Base-by-base conservation (phyloP, 2,797 vertebrate species). In the Peromyscus attwateri region DNA sequence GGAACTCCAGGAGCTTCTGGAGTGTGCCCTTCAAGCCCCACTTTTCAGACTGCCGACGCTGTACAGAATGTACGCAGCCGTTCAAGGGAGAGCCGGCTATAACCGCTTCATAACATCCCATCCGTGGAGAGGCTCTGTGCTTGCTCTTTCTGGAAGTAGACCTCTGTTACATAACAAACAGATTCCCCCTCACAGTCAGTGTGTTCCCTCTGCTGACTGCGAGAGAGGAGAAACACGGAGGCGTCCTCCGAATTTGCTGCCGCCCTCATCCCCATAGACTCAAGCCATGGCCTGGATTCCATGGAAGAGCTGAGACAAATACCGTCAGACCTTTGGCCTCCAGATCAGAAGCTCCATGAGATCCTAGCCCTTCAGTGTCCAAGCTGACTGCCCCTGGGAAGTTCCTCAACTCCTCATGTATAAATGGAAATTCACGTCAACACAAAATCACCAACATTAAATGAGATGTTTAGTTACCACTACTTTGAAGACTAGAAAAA, bases 111-210 rank as follows among this genome's bases (percentile, higher is more conserved):
- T 75, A 60, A 37, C 70, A 43, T 64, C 31, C 0, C 95, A 95
- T 80, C 91, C 81, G 64, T 92, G 19, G n/a, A 62, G 8, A 75
- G 80, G n/a, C 19, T 85, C 70, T n/a, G 16, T 71, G 79, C 66
- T 92, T 43, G 46, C 94, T 85, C 60, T 27, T 62, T 80, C 92
- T 82, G 46, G 25, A 87, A 89, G 89, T 14, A 60, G 91, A 68
- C 73, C 77, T 68, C 43, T n/a, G 1, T 97, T 97, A 95, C 75
- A 3, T 97, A 96, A 97, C 29, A 16, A 23, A 12, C 68, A 1
- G 83, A 75, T 46, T 43, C 73, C 43, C 37, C 31, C 40, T 87
- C 73, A 3, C 80, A 70, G 82, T 31, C 43, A 29, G 43, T 9
- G 80, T 76, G 83, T 57, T 95, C 83, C 8, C 4, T 62, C 66